A percentile compares a stretch with the other conserved stretches of the same genome.
phyloP scores from a whole-genome alignment of 2,113 vertebrate species.

The Acrocephalus kingi region DNA sequence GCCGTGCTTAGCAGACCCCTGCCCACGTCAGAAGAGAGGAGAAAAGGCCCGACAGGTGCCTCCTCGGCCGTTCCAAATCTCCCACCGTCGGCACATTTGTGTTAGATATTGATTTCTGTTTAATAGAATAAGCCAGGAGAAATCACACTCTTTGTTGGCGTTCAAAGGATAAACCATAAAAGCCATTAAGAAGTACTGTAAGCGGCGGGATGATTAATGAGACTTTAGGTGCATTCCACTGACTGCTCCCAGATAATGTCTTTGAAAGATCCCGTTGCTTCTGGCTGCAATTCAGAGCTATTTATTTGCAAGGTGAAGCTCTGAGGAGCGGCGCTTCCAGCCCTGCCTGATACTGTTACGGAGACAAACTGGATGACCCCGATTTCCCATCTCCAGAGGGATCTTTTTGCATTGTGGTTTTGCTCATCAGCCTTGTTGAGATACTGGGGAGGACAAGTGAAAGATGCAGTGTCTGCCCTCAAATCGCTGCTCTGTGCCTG shows the following conservation, averaged over 20 bases:
- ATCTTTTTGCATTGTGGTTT: not conserved
- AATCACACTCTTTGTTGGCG: constrained; percentile 77
- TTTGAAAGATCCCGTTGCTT: constrained; percentile 76
- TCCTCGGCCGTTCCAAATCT: constrained; percentile 59
- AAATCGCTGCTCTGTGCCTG: not conserved
- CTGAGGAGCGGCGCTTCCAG: constrained; percentile 51
- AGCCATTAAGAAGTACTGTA: constrained; percentile 78
- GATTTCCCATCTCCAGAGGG: constrained; percentile 34
- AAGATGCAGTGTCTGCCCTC: not conserved
- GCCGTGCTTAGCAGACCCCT: fast-evolving
- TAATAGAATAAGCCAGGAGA: constrained; percentile 80
- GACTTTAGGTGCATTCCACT: constrained; percentile 68
- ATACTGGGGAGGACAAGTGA: constrained; percentile 8
- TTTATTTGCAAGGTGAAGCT: constrained; percentile 81
- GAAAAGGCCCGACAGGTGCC: constrained; percentile 26
- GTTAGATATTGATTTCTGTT: constrained; percentile 81
- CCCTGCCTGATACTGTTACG: constrained; percentile 39
- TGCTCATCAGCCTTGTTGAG: not conserved
- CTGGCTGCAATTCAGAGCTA: constrained; percentile 75
- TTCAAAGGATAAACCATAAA: constrained; percentile 81
- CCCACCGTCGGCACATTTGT: constrained; percentile 74
- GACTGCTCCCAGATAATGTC: constrained; percentile 81
- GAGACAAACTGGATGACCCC: constrained; percentile 35
- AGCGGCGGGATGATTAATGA: constrained; percentile 78
- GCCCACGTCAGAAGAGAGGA: constrained; percentile 3